phyloP scores from a whole-genome alignment of 2,797 vertebrate genomes.

The Morus bassanus region DNA sequence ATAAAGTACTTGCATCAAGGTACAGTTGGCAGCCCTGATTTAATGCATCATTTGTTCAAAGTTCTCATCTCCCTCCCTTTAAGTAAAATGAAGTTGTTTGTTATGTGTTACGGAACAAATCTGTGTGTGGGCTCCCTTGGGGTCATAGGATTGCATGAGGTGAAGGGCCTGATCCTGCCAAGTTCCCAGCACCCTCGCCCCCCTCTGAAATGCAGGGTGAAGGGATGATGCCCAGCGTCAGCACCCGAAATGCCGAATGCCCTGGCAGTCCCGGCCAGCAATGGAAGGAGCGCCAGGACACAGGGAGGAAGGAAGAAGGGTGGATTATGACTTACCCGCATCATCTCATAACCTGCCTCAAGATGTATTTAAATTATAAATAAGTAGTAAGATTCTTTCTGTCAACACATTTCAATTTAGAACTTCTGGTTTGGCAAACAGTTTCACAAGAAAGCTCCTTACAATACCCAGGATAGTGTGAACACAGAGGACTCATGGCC shows the following conservation, averaged over 20 bases:
- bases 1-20: slow-evolving; percentile 5
- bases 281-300: not conserved
- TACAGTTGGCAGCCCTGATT: slow-evolving; percentile 43
- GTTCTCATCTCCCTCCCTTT: slow-evolving; percentile 32
- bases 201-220: fast-evolving
- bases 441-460: slow-evolving; percentile 63
- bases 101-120: slow-evolving; percentile 30
- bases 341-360: slow-evolving; percentile 57
- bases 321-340: not conserved
- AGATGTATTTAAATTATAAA: slow-evolving; percentile 66
- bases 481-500: slow-evolving; percentile 50
- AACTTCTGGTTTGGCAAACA: slow-evolving; percentile 64
- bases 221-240: not conserved
- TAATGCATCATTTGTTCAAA: slow-evolving; percentile 44
- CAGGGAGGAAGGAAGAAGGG: not conserved
- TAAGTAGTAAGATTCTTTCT: slow-evolving; percentile 66
- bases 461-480: slow-evolving; percentile 45
- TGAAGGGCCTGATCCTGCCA: slow-evolving; percentile 23
- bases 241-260: fast-evolving
- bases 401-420: slow-evolving; percentile 75
- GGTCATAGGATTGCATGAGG: slow-evolving; percentile 43
- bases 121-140: slow-evolving; percentile 56
- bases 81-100: slow-evolving; percentile 47
- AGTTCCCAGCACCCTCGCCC: not conserved
- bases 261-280: not conserved